Conservation (phyloP, 1,140 invertebrate genomes). For the Whitmania pigra region DNA sequence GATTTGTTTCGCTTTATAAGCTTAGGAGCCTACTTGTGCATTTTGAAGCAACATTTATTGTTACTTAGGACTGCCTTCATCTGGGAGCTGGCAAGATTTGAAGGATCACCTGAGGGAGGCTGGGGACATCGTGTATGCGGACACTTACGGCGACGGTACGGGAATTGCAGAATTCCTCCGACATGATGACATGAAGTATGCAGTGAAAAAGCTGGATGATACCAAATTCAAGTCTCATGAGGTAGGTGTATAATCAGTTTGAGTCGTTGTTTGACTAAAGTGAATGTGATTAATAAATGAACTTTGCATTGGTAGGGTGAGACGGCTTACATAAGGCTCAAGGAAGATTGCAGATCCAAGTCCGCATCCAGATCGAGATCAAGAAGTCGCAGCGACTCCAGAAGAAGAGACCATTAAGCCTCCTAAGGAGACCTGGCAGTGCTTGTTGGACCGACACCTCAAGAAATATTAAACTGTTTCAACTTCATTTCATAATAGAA, state of each 20-base stretch:
- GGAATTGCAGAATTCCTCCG: constrained; percentile 92
- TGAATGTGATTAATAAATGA: neutral
- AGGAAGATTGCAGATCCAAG: constrained; percentile 60
- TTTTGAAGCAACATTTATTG: neutral
- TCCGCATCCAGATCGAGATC: neutral
- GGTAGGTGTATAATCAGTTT: too few relatives aligned
- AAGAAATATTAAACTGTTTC: too few relatives aligned
- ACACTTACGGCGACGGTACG: constrained; percentile 94
- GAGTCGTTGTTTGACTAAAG: too few relatives aligned
- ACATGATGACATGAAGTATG: constrained; percentile 98
- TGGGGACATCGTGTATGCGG: constrained; percentile 95
- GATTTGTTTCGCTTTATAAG: constrained; percentile 13
- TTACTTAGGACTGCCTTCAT: constrained; percentile 59
- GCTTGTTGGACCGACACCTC: too few relatives aligned
- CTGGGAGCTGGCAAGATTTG: constrained; percentile 91
- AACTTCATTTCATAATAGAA: too few relatives aligned
- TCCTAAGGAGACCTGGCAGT: too few relatives aligned
- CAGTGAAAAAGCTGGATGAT: constrained; percentile 91
- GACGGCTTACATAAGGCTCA: constrained; percentile 85
- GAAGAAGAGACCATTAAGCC: neutral
- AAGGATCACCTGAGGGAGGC: constrained; percentile 99
- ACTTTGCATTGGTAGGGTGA: constrained; percentile 60
- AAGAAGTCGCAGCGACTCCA: neutral
- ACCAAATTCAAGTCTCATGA: constrained; percentile 94
- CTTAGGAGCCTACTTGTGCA: neutral